phyloP scores from a whole-genome alignment of 2,113 vertebrate species.

The Dipodomys merriami region DNA sequence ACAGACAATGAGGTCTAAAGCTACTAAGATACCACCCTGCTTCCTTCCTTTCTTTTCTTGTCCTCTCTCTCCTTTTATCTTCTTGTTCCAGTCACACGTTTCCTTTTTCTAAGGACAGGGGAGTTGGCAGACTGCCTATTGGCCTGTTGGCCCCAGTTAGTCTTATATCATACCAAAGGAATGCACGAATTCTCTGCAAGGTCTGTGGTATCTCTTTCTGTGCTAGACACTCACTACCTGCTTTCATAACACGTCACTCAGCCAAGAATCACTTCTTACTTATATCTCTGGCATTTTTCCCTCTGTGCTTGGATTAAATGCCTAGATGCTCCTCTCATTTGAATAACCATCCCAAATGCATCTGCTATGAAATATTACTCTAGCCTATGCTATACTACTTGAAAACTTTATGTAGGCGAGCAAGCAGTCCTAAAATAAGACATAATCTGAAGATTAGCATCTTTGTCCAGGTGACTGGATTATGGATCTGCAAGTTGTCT shows the following conservation, averaged over 20 bases:
- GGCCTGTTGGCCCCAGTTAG: constrained; percentile 77
- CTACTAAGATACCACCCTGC: constrained; percentile 69
- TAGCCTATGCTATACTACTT: not conserved
- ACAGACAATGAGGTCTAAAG: constrained; percentile 69
- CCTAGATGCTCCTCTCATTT: constrained; percentile 61
- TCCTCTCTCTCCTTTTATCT: constrained; percentile 80
- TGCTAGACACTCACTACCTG: constrained; percentile 47
- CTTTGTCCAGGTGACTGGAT: not conserved
- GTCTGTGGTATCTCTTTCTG: constrained; percentile 63
- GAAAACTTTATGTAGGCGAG: constrained; percentile 52
- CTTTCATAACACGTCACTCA: constrained; percentile 68
- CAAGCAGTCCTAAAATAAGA: constrained; percentile 41
- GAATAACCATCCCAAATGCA: constrained; percentile 60
- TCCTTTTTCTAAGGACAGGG: constrained; percentile 74
- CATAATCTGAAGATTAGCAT: constrained; percentile 23
- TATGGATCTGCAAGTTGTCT: constrained; percentile 34
- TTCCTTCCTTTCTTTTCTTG: constrained; percentile 81
- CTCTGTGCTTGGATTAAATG: constrained; percentile 35
- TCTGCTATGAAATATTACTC: constrained; percentile 50
- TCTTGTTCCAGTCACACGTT: constrained; percentile 75
- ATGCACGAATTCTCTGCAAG: constrained; percentile 78
- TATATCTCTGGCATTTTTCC: constrained; percentile 58
- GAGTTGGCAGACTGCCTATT: constrained; percentile 76
- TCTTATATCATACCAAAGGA: constrained; percentile 78
- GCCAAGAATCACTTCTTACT: constrained; percentile 59